Evolutionary conservation across 2,797 vertebrate species (phyloP), one percentile per base, ranked within the genome.

Genomic region (Pagetopsis macropterus): DNA sequence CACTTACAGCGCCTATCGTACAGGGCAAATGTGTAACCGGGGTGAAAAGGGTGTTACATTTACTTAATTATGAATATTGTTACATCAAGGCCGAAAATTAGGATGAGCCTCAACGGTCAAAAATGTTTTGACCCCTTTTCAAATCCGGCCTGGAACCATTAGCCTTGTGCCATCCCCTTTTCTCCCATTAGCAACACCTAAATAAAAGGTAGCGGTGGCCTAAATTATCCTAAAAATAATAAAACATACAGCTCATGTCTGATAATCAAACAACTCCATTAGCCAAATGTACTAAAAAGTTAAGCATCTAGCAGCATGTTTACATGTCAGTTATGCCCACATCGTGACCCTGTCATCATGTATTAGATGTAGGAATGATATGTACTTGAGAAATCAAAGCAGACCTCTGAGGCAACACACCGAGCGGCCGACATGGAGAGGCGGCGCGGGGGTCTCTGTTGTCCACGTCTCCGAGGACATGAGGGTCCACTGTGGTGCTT

Each of bases 331-430:
- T 10, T 31, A 41, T 51, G 17, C 45, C n/a, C 44, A 49, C 62
- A 43, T 0, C 14, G 48, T 43, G 71, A 59, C 31, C 54, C 33
- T 9, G 33, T 37, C 6, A 37, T 37, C 33, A 37, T 37, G 33
- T 37, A 46, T 21, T 61, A n/a, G 54, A 45, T 63, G 54, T 64
- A 50, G 65, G 41, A 56, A 33, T 45, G 62, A 74, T 51, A 10
- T 55, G 40, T 45, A 46, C 62, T 79, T 50, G 43, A 66, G 70
- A 76, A 70, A 75, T 82, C 76, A 89, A 77, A 86, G 82, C 55
- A 27, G 21, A 31, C 46, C 79, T 79, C 56, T 46, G 62, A 83
- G 64, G 65, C 65, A 72, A 43, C 37, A 19, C 33, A 7, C 56
- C 51, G 55, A 68, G 45, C 48, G 33, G 21, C 60, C 67, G 51